These are phyloP conservation scores for Callosobruchus maculatus DNA, from an alignment of 2,888 invertebrate genomes.

Conservation along the genomic window DNA sequence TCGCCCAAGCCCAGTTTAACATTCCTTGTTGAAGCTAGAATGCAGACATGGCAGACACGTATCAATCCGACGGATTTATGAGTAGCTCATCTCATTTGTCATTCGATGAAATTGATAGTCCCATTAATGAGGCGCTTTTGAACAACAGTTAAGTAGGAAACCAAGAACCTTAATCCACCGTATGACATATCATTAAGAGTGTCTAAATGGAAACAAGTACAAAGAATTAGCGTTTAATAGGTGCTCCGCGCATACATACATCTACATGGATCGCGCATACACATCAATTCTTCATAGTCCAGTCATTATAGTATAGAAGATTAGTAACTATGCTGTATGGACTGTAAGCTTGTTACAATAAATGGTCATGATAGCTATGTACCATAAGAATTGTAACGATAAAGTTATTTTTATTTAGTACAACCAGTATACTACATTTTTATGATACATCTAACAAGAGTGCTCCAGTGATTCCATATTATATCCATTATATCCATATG, in stretches of 20 bases:
- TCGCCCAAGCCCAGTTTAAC: too few relatives aligned
- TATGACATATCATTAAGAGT: background rate
- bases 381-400: too few relatives aligned
- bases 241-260: background rate
- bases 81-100: background rate
- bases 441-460: too few relatives aligned
- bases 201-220: background rate
- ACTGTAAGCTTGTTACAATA: too few relatives aligned
- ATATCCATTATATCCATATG: too few relatives aligned
- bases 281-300: background rate
- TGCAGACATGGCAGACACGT: too few relatives aligned
- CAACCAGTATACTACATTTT: too few relatives aligned
- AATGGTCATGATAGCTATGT: too few relatives aligned
- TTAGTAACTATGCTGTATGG: too few relatives aligned
- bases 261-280: background rate
- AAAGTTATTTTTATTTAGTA: too few relatives aligned
- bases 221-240: background rate
- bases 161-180: background rate
- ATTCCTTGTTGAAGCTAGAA: too few relatives aligned
- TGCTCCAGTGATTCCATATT: too few relatives aligned
- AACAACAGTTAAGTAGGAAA: background rate
- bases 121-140: background rate
- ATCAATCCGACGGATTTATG: background rate
- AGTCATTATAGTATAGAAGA: background rate
- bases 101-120: background rate